A percentile compares a stretch with the other conserved stretches of the same genome.
phyloP scores from a whole-genome alignment of 2,113 vertebrate species.

The western clawed frog (Xenopus tropicalis) region UCB_Xtro_10.0 CM004448.2:53052501-53053000 shows the following conservation, averaged over 20 bases:
- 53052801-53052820: conserved; percentile 85
- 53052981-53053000: conserved; percentile 30
- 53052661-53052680: no score
- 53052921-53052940: not conserved
- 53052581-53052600: no score
- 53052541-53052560: no score
- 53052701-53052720: conserved; percentile 75
- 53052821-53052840: conserved; percentile 94
- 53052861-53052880: conserved; percentile 95
- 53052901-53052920: conserved; percentile 15
- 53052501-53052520: no score
- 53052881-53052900: conserved; percentile 77
- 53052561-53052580: no score
- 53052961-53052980: not conserved
- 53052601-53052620: no score
- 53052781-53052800: conserved; percentile 92
- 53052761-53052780: conserved; percentile 94
- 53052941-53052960: not conserved
- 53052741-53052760: conserved; percentile 85
- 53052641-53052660: no score
- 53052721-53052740: conserved; percentile 87
- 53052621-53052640: no score
- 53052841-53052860: conserved; percentile 97
- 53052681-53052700: not conserved
- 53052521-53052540: no score